Base-by-base conservation (phyloP, 2,113 vertebrate genomes). In the Gorilla gorilla region DNA sequence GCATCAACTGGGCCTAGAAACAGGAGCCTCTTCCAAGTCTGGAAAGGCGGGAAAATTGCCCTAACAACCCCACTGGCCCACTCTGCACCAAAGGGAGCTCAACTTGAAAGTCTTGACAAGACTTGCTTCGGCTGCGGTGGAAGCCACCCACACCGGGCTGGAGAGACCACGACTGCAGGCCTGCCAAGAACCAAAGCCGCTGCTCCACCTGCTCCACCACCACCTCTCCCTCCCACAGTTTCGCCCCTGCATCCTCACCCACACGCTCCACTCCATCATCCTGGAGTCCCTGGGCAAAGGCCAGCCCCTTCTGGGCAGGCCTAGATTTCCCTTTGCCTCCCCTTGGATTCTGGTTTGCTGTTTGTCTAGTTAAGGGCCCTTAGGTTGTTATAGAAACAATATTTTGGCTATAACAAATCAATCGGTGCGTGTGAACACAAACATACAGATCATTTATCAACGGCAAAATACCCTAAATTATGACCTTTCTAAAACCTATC, bases 381-480 rank as follows among this genome's bases (percentile, higher is more conserved):
- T 98, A 98, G 98, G 98, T 99, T 99, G 99, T 99, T 98, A 99
- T 99, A 99, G 98, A 99, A 99, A 99, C 99, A 99, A 99, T 99
- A 98, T 99, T 99, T 99, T 99, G 98, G 98, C 99, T 99, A 98
- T 99, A 99, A 99, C 99, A 99, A 99, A 99, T 99, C 99, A 99
- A 99, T 99, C 99, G 98, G 99, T 99, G 99, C 99, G 93, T 98
- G 99, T 99, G 99, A 99, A 99, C 99, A 99, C 99, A 99, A 99
- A 99, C 99, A 99, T 99, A 99, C 99, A 99, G 99, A 99, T 99
- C 99, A 99, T 99, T 99, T 99, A 99, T 99, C 99, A 99, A 99
- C 98, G 99, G 98, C 99, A 99, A 99, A 99, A 99, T 99, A 99
- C 99, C 99, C 99, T 99, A 99, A 99, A 99, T 99, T 99, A 99